Evolutionary conservation across 1,140 invertebrate species (phyloP).

Genomic region (Drosophila lacteicornis): DNA sequence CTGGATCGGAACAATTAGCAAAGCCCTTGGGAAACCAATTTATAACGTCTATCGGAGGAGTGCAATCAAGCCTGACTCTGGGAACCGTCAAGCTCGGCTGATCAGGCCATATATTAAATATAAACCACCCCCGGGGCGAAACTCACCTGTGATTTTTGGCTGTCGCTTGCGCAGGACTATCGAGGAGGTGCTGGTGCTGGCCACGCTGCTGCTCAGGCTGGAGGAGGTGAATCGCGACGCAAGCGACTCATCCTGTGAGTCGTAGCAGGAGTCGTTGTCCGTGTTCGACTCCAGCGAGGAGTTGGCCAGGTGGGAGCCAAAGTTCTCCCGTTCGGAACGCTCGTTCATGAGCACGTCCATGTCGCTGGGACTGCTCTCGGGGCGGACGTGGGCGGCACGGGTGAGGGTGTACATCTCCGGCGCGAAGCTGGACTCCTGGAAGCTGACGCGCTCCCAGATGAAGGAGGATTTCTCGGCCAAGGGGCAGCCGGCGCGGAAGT

Average conservation of each 20-base stretch:
- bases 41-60: slow-evolving; percentile 36
- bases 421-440: slow-evolving; percentile 70
- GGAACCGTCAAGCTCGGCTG: slow-evolving; percentile 54
- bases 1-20: neutral
- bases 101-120: neutral
- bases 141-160: slow-evolving; percentile 85
- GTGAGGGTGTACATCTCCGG: slow-evolving; percentile 83
- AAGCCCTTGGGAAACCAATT: slow-evolving; percentile 47
- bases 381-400: slow-evolving; percentile 79
- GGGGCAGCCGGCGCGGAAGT: slow-evolving; percentile 76
- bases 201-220: slow-evolving; percentile 28
- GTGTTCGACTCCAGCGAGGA: slow-evolving; percentile 67
- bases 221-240: slow-evolving; percentile 51
- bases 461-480: slow-evolving; percentile 59
- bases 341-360: slow-evolving; percentile 73
- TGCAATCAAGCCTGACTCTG: slow-evolving; percentile 71
- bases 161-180: slow-evolving; percentile 68
- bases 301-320: slow-evolving; percentile 41
- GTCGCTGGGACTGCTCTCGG: slow-evolving; percentile 42
- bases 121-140: slow-evolving; percentile 12
- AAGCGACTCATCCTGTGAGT: slow-evolving; percentile 69
- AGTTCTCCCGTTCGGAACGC: slow-evolving; percentile 79
- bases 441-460: slow-evolving; percentile 80
- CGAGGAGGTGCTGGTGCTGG: slow-evolving; percentile 21
- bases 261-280: slow-evolving; percentile 71